Conservation (phyloP, 1,140 invertebrate species). For the Meloidogyne chitwoodi region DNA sequence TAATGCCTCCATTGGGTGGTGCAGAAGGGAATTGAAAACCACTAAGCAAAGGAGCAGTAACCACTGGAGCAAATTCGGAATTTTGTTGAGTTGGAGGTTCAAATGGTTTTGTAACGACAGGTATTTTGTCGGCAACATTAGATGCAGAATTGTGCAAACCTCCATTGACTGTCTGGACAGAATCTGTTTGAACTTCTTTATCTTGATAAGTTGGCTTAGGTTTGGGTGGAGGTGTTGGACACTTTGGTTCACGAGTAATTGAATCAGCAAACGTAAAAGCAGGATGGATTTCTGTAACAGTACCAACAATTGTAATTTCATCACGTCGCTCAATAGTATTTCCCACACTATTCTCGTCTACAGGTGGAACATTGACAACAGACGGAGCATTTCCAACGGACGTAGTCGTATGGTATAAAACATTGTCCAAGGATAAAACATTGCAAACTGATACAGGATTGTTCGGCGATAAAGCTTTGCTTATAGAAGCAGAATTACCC, state of each 20-base stretch:
- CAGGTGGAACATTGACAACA: neutral
- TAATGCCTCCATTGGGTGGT: neutral
- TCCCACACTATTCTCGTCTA: neutral
- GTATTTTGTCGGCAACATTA: neutral
- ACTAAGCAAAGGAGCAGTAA: neutral
- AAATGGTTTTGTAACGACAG: neutral
- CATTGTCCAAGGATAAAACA: neutral
- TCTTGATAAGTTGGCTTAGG: neutral
- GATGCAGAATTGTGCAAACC: no score
- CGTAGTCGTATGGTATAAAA: neutral
- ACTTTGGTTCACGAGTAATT: neutral
- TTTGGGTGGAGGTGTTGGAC: neutral
- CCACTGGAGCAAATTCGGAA: neutral
- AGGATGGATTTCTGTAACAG: neutral
- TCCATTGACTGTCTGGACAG: neutral
- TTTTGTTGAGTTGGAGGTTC: neutral
- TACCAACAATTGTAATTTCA: neutral
- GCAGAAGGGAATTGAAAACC: neutral
- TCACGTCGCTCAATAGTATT: neutral
- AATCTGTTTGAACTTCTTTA: slow-evolving; percentile 6
- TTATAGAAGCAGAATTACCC: neutral
- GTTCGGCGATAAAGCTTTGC: neutral
- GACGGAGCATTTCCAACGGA: neutral
- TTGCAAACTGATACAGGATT: neutral
- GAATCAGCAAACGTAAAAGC: slow-evolving; percentile 6